These are phyloP conservation scores for Mythimna pallens DNA, from an alignment of 2,888 invertebrate genomes.

Conservation along the genomic window DNA sequence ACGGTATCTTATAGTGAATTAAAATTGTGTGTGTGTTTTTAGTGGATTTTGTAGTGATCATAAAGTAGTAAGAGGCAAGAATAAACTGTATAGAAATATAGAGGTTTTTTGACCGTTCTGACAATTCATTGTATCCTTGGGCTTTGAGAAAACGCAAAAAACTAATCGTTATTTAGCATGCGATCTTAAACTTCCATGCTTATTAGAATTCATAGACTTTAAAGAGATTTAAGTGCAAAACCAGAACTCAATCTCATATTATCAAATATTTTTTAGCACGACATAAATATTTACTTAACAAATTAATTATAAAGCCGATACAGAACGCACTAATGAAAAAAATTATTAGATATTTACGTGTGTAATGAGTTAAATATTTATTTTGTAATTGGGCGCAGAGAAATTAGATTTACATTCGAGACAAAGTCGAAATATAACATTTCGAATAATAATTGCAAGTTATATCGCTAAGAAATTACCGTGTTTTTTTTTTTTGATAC, in stretches of 20 bases:
- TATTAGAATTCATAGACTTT: too few relatives aligned
- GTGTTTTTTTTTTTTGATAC: constrained; percentile 43
- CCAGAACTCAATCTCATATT: too few relatives aligned
- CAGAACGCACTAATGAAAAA: constrained; percentile 8
- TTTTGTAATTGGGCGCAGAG: constrained; percentile 52
- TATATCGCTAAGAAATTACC: constrained; percentile 48
- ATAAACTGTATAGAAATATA: not conserved
- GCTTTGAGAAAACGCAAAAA: not conserved
- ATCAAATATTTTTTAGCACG: too few relatives aligned
- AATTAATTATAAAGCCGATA: not conserved
- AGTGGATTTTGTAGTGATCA: constrained; percentile 8
- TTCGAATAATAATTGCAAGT: constrained; percentile 55
- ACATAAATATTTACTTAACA: too few relatives aligned
- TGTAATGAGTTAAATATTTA: constrained; percentile 54
- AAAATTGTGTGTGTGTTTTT: constrained; percentile 18
- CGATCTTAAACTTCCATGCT: too few relatives aligned
- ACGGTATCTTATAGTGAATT: constrained; percentile 35
- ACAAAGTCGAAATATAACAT: constrained; percentile 51
- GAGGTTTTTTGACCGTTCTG: not conserved
- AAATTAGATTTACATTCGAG: constrained; percentile 55
- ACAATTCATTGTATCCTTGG: not conserved
- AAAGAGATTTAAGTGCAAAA: too few relatives aligned
- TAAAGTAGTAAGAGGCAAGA: not conserved
- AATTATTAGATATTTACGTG: constrained; percentile 11
- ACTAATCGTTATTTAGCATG: too few relatives aligned